Conservation (phyloP, 2,797 vertebrate genomes). For the Steatocranus sp. region DNA sequence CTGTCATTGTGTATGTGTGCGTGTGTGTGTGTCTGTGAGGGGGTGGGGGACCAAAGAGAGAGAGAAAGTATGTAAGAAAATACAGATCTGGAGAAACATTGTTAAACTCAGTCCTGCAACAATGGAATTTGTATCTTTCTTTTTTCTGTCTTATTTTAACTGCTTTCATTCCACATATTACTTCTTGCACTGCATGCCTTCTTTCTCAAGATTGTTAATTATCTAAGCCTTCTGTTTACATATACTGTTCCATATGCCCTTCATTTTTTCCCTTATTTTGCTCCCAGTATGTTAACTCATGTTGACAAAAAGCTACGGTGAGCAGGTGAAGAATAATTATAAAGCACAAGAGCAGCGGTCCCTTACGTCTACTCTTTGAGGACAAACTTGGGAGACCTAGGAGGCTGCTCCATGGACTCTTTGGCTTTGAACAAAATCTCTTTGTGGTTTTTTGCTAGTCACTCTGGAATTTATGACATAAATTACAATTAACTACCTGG, state of each 20-base stretch:
- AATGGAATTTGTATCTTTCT: conserved; percentile 13
- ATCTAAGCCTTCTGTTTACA: neutral
- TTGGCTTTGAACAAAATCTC: conserved; percentile 48
- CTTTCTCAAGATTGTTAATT: neutral
- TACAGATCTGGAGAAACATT: conserved; percentile 36
- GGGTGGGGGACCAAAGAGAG: neutral
- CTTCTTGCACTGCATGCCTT: neutral
- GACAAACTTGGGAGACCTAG: conserved; percentile 35
- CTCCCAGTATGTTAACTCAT: neutral
- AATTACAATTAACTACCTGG: conserved; percentile 68
- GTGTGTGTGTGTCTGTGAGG: neutral
- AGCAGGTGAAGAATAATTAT: conserved; percentile 7
- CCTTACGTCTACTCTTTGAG: conserved; percentile 9
- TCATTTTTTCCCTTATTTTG: neutral
- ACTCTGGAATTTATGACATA: conserved; percentile 60
- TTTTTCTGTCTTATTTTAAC: neutral
- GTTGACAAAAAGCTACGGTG: neutral
- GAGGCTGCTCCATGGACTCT: conserved; percentile 35
- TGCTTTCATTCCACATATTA: neutral
- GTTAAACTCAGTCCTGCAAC: conserved; percentile 24
- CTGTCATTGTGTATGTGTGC: neutral
- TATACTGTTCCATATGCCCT: neutral
- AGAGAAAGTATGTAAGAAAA: conserved; percentile 20
- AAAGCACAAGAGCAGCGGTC: neutral
- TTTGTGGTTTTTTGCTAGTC: conserved; percentile 48